Conservation (phyloP, 1,140 invertebrate species). For the Drosophila pallidifrons region DNA sequence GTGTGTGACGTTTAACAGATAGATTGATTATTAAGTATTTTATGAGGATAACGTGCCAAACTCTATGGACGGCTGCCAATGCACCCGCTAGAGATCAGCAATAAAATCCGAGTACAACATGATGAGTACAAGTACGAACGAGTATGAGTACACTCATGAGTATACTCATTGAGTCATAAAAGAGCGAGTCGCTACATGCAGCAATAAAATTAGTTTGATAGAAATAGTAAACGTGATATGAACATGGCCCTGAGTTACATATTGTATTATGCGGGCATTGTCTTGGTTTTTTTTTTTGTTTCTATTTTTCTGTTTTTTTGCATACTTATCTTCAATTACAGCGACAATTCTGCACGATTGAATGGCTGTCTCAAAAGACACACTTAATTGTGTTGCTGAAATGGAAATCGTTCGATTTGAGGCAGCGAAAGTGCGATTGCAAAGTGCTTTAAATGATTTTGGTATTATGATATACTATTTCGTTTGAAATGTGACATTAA, state of each 20-base stretch:
- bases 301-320: not conserved
- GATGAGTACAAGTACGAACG: not conserved
- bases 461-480: constrained; percentile 39
- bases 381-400: constrained; percentile 10
- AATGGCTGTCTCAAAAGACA: constrained; percentile 15
- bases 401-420: constrained; percentile 5
- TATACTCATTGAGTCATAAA: constrained; percentile 10
- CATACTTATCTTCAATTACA: constrained; percentile 30
- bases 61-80: constrained; percentile 46
- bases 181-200: not conserved
- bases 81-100: constrained; percentile 4
- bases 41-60: constrained; percentile 74
- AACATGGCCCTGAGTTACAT: constrained; percentile 35
- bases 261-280: constrained; percentile 21
- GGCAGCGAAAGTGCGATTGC: constrained; percentile 18
- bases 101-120: constrained; percentile 6
- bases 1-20: constrained; percentile 70
- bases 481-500: constrained; percentile 66
- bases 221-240: constrained; percentile 17
- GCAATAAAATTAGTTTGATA: constrained; percentile 17
- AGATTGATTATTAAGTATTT: constrained; percentile 75
- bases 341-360: constrained; percentile 12
- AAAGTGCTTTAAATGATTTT: constrained; percentile 39
- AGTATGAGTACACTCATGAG: not conserved
- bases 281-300: not conserved